A percentile compares a stretch with the other conserved stretches of the same genome.
Evolutionary conservation across 2,797 vertebrate genomes (phyloP).

Genomic region (Malacoctenus gilli): DNA sequence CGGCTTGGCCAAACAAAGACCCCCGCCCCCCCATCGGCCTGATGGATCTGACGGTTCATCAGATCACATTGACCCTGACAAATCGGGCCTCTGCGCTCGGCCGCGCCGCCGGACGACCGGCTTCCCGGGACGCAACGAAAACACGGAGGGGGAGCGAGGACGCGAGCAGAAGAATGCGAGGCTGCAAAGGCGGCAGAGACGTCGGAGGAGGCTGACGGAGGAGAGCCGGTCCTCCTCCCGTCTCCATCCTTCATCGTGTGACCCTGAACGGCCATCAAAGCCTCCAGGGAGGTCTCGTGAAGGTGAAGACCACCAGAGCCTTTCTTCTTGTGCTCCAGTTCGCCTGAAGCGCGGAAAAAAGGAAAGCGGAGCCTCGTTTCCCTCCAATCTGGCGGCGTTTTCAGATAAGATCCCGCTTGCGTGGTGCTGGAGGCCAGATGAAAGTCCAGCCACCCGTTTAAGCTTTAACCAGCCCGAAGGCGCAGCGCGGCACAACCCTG

Average conservation of each 20-base stretch:
- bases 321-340: conserved; percentile 34
- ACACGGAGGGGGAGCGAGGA: conserved; percentile 11
- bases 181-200: background rate
- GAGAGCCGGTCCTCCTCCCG: conserved; percentile 16
- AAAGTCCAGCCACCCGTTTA: conserved; percentile 41
- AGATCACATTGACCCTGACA: conserved; percentile 72
- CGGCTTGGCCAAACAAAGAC: conserved; percentile 76
- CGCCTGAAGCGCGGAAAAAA: conserved; percentile 37
- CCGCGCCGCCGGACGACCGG: conserved; percentile 47
- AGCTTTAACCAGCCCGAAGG: conserved; percentile 40
- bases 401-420: conserved; percentile 44
- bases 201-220: conserved; percentile 13
- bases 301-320: conserved; percentile 54
- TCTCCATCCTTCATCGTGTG: conserved; percentile 44
- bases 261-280: conserved; percentile 54
- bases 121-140: conserved; percentile 37
- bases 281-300: conserved; percentile 59
- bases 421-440: conserved; percentile 53
- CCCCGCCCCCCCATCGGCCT: conserved; percentile 61
- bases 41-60: conserved; percentile 74
- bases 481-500: conserved; percentile 26
- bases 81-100: conserved; percentile 69
- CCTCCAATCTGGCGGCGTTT: conserved; percentile 38
- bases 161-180: background rate
- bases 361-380: background rate